These are phyloP conservation scores for Euproctis similis DNA, from an alignment of 2,888 invertebrate genomes.

Conservation along the genomic window DNA sequence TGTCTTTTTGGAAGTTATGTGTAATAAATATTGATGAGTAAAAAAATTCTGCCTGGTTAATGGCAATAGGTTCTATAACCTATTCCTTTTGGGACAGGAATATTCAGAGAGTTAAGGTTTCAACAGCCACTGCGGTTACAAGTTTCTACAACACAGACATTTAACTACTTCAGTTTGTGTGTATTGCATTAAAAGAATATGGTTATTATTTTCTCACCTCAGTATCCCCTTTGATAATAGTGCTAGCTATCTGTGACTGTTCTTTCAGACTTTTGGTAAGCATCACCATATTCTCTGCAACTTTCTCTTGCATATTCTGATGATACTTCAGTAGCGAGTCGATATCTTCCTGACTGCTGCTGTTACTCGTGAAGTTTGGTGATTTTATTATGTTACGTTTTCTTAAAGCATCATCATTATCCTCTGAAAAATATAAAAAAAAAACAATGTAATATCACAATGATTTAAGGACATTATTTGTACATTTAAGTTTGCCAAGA, in stretches of 20 bases:
- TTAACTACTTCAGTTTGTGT: too few relatives aligned
- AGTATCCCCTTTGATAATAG: conserved; percentile 92
- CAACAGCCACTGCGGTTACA: too few relatives aligned
- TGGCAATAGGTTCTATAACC: too few relatives aligned
- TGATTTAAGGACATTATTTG: too few relatives aligned
- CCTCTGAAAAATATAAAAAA: conserved; percentile 42
- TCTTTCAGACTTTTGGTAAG: conserved; percentile 92
- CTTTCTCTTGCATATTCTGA: conserved; percentile 91
- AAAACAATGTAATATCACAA: too few relatives aligned
- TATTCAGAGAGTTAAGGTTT: too few relatives aligned
- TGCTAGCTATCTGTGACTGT: conserved; percentile 91
- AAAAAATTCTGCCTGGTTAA: too few relatives aligned
- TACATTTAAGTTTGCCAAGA: too few relatives aligned
- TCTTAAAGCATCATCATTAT: conserved; percentile 52
- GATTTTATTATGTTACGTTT: conserved; percentile 73
- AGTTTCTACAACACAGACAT: too few relatives aligned
- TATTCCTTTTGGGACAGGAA: too few relatives aligned
- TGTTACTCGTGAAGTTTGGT: conserved; percentile 62
- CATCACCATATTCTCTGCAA: conserved; percentile 95
- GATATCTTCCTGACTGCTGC: conserved; percentile 79
- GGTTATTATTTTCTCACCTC: conserved; percentile 81
- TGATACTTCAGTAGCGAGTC: conserved; percentile 91
- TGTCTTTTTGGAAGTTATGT: too few relatives aligned
- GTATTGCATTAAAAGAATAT: background rate
- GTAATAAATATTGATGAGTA: too few relatives aligned